A percentile compares a stretch with the other conserved stretches of the same genome.
These are phyloP conservation scores for Hoplostethus atlanticus DNA, from an alignment of 2,797 vertebrate species.

Conservation along the genomic window DNA sequence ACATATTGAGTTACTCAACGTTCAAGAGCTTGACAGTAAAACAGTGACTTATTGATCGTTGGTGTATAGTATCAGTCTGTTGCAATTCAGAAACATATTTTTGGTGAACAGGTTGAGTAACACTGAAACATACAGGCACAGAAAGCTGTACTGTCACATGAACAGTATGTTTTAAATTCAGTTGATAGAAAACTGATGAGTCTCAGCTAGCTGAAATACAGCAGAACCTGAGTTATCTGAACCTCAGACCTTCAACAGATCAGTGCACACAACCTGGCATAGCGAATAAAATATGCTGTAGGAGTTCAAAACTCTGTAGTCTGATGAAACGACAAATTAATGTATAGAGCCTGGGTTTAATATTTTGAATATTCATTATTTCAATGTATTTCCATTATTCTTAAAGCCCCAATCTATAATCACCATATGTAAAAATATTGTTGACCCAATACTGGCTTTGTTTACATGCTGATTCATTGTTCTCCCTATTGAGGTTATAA, in stretches of 20 bases:
- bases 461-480: too few relatives aligned
- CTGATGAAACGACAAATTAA: too few relatives aligned
- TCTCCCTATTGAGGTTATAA: too few relatives aligned
- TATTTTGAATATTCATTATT: too few relatives aligned
- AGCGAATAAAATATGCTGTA: too few relatives aligned
- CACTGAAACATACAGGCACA: not conserved
- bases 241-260: not conserved
- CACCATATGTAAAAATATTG: too few relatives aligned
- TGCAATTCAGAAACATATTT: not conserved
- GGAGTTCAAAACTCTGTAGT: too few relatives aligned
- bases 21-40: not conserved
- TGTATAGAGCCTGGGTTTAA: too few relatives aligned
- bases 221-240: not conserved
- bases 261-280: too few relatives aligned
- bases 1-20: not conserved
- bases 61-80: not conserved
- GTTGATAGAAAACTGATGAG: not conserved
- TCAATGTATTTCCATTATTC: too few relatives aligned
- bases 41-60: not conserved
- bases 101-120: not conserved
- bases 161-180: not conserved
- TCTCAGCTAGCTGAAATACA: not conserved
- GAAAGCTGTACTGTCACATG: not conserved
- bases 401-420: too few relatives aligned
- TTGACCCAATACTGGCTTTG: too few relatives aligned